Base-by-base conservation (phyloP, 1,140 invertebrate species). In the Trissolcus basalis region DNA sequence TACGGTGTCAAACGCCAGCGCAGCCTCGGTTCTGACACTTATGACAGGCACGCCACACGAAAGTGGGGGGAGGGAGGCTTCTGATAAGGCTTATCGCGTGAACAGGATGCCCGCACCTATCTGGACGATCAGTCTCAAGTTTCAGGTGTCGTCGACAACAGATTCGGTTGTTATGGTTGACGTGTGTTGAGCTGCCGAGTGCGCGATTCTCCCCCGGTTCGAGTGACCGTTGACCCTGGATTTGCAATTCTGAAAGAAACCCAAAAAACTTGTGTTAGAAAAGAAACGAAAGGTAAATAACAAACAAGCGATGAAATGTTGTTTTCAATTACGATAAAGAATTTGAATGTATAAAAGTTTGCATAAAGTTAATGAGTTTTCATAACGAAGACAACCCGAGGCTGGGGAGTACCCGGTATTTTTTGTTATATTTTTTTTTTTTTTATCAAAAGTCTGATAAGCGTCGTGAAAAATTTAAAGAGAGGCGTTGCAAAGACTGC, bases 81-180 rank as follows among this genome's bases (percentile, higher is more conserved):
- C 56, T 75, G 80, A 82, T 82, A 82, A 82, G 77, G 51, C 65
- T 82, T 82, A 82, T 82, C 80, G 69, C 65, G 45, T 53, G 14
- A 71, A 68, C 64, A 77, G 70, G 69, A 80, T 80, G 74, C 55
- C 74, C 49, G 74, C 56, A n/a, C 77, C 68, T 75, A 77, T 78
- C 75, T 72, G 65, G 55, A 71, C 63, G 45, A 71, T 74, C 58
- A 77, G 76, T 78, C 67, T 77, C 72, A 44, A 78, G 59, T 74
- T 78, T 64, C 80, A 79, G 77, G 80, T 80, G 76, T 75, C 64
- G 55, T 63, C 39, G 58, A 11, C 50, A 76, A 72, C 61, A 71
- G 59, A 70, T 67, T 71, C 51, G 49, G 35, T 58, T 12, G 27
- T 15, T 50, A 50, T 27, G 12, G 59, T 74, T 6, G 39, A 54